A percentile compares a stretch with the other conserved stretches of the same genome.
Evolutionary conservation across 2,888 invertebrate species (phyloP).

Genomic region (Hypselothyrea guttata): DNA sequence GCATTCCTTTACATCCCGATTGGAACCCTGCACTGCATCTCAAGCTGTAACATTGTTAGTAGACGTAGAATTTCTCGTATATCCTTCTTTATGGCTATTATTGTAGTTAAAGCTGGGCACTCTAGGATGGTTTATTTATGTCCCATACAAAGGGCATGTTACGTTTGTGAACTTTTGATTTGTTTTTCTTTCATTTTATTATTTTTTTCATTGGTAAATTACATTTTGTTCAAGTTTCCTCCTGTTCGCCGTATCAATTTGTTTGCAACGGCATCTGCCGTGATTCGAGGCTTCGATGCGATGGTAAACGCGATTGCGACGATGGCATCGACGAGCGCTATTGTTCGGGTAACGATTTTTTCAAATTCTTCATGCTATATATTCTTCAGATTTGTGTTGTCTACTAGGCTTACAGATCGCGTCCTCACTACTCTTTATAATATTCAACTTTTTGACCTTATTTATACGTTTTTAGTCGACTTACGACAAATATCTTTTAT

Average conservation of each 20-base stretch:
- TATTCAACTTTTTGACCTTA: too few relatives aligned
- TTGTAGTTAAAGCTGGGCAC: background rate
- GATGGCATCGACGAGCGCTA: constrained; percentile 84
- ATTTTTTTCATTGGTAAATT: constrained; percentile 20
- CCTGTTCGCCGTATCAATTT: constrained; percentile 32
- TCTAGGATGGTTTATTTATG: too few relatives aligned
- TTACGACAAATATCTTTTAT: too few relatives aligned
- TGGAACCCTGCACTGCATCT: constrained; percentile 1
- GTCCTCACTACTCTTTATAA: too few relatives aligned
- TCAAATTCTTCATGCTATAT: constrained; percentile 1
- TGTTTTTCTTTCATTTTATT: constrained; percentile 1
- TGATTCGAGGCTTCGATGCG: constrained; percentile 83
- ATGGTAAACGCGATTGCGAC: constrained; percentile 84
- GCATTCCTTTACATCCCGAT: background rate
- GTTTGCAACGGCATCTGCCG: constrained; percentile 83
- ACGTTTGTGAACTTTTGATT: background rate
- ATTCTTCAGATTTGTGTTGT: background rate
- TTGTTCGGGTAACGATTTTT: constrained; percentile 75
- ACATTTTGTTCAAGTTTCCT: constrained; percentile 37
- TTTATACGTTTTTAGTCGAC: too few relatives aligned
- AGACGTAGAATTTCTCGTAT: background rate
- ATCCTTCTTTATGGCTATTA: too few relatives aligned
- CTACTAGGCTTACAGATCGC: too few relatives aligned
- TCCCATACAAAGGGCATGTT: too few relatives aligned
- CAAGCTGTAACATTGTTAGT: background rate